These are phyloP conservation scores for Sebastes taczanowskii DNA, from an alignment of 2,797 vertebrate species.

Conservation along the genomic window DNA sequence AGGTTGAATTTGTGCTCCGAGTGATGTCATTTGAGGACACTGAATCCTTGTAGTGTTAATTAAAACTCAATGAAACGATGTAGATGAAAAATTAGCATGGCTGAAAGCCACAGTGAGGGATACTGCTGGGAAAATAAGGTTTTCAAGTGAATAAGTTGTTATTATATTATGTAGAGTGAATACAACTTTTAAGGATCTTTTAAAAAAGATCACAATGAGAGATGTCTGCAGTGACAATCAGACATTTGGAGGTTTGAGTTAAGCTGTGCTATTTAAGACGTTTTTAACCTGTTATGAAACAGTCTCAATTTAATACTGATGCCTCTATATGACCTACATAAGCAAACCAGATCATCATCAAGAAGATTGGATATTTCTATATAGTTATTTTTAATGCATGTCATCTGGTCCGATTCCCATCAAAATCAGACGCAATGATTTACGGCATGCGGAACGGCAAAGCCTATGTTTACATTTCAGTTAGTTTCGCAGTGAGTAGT, in stretches of 20 bases:
- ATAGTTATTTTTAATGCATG: not conserved
- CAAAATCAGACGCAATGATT: not conserved
- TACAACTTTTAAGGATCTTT: constrained; percentile 37
- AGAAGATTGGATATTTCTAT: not conserved
- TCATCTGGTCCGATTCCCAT: not conserved
- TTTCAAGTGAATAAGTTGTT: constrained; percentile 69
- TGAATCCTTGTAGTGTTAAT: constrained; percentile 82
- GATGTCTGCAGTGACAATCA: constrained; percentile 22
- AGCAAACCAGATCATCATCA: not conserved
- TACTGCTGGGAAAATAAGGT: constrained; percentile 67
- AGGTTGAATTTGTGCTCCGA: constrained; percentile 77
- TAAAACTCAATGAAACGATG: constrained; percentile 78
- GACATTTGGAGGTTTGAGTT: not conserved
- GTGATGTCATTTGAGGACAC: constrained; percentile 80
- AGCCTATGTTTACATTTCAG: not conserved
- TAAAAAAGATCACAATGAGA: constrained; percentile 5
- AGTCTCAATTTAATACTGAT: not conserved
- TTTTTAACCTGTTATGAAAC: not conserved
- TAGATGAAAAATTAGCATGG: constrained; percentile 74
- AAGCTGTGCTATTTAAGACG: not conserved
- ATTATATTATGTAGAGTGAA: constrained; percentile 43
- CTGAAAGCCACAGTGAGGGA: constrained; percentile 69
- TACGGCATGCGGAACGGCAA: not conserved
- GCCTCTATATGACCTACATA: too few species aligned
- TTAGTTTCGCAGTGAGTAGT: not conserved